These are phyloP conservation scores for Pedetes capensis DNA, from an alignment of 2,113 vertebrate genomes.

Conservation along the genomic window DNA sequence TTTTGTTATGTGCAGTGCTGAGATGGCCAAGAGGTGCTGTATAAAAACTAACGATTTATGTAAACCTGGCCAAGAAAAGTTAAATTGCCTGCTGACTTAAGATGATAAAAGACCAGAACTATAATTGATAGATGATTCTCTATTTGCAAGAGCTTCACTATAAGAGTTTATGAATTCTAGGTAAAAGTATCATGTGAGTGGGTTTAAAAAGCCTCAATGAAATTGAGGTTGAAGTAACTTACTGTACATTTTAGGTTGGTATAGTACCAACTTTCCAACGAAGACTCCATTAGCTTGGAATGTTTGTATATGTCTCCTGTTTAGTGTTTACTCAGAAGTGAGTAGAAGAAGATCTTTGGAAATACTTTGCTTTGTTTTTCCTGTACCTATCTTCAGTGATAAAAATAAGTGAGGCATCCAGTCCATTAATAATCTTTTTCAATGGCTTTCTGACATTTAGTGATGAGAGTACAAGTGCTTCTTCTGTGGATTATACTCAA, in stretches of 20 bases:
- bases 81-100: neutral
- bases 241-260: neutral
- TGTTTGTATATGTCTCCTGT: neutral
- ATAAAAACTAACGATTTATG: neutral
- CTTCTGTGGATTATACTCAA: neutral
- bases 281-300: neutral
- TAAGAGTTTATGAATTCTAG: neutral
- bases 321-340: neutral
- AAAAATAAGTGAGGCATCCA: neutral
- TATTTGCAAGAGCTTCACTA: conserved; percentile 10
- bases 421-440: neutral
- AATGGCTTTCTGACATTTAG: neutral
- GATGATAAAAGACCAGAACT: neutral
- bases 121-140: neutral
- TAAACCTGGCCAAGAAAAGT: neutral
- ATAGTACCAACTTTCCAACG: neutral
- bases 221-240: neutral
- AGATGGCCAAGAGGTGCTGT: neutral
- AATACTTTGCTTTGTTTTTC: neutral
- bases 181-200: neutral
- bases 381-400: neutral
- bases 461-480: neutral
- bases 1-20: neutral
- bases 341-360: neutral
- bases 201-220: neutral